Evolutionary conservation across 2,888 invertebrate species (phyloP).

Genomic region (Omphaloscelis lunosa): DNA sequence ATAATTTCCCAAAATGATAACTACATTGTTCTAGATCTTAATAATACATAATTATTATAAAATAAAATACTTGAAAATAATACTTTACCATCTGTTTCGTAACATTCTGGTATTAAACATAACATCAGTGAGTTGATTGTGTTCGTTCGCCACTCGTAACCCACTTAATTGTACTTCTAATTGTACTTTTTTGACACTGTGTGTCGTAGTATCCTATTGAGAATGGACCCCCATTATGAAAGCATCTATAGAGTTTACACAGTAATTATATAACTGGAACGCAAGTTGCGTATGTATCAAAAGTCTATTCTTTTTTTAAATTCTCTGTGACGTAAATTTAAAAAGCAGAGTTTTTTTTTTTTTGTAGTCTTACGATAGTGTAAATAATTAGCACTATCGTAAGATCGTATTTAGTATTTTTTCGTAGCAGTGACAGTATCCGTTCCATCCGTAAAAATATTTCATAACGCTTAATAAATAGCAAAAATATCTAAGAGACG

Average conservation of each 20-base stretch:
- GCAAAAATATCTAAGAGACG: neutral
- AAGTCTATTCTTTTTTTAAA: neutral
- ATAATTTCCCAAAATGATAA: neutral
- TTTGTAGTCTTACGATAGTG: too few species aligned
- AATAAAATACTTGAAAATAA: slow-evolving; percentile 9
- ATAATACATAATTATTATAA: neutral
- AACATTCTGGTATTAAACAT: slow-evolving; percentile 26
- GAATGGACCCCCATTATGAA: slow-evolving; percentile 42
- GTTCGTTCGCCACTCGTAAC: slow-evolving; percentile 30
- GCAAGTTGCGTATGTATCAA: slow-evolving; percentile 44
- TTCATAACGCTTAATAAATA: neutral
- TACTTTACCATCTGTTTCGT: slow-evolving; percentile 10
- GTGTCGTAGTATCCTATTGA: slow-evolving; percentile 31
- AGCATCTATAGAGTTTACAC: slow-evolving; percentile 44
- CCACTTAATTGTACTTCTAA: slow-evolving; percentile 44
- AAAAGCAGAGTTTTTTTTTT: neutral
- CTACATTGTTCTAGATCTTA: too few species aligned
- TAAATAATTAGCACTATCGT: too few species aligned
- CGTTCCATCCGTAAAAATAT: neutral
- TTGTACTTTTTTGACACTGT: slow-evolving; percentile 24
- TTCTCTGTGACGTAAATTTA: neutral
- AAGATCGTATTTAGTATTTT: neutral
- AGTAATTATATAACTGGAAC: slow-evolving; percentile 53
- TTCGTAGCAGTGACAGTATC: neutral
- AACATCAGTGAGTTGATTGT: slow-evolving; percentile 27